Evolutionary conservation across 2,888 invertebrate genomes (phyloP).

Genomic region (Celastrina argiolus): DNA sequence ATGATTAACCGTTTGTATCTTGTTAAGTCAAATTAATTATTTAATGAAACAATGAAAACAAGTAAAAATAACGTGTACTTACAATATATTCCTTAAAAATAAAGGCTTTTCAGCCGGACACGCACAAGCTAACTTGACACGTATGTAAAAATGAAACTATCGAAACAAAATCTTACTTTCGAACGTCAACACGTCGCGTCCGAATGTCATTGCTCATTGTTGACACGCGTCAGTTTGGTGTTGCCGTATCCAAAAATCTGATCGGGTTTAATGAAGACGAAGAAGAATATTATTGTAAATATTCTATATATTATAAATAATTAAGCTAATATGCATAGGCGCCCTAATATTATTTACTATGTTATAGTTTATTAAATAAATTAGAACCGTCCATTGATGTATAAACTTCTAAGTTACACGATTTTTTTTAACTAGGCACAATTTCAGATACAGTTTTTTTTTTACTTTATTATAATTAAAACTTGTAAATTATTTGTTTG

Average conservation of each 20-base stretch:
- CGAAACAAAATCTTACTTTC: slow-evolving; percentile 35
- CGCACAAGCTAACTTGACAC: slow-evolving; percentile 69
- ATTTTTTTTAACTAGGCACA: no score
- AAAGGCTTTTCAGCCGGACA: slow-evolving; percentile 62
- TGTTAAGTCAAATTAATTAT: slow-evolving; percentile 21
- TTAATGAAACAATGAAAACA: slow-evolving; percentile 33
- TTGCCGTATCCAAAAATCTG: slow-evolving; percentile 29
- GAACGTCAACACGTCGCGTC: slow-evolving; percentile 44
- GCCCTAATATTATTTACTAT: no score
- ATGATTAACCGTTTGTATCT: not conserved
- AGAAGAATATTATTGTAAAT: no score
- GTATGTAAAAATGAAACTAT: slow-evolving; percentile 67
- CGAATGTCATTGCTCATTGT: slow-evolving; percentile 35
- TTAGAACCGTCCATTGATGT: no score
- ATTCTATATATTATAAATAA: no score
- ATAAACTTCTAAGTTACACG: no score
- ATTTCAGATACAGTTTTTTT: no score
- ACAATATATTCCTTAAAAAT: slow-evolving; percentile 69
- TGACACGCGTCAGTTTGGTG: slow-evolving; percentile 44
- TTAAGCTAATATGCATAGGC: no score
- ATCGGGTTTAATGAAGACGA: no score
- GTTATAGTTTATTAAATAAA: no score
- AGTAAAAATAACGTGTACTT: slow-evolving; percentile 52
- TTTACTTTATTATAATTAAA: no score
- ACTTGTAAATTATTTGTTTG: no score